Evolutionary conservation across 2,113 vertebrate genomes (phyloP).

Genomic region (Varanus komodoensis): DNA sequence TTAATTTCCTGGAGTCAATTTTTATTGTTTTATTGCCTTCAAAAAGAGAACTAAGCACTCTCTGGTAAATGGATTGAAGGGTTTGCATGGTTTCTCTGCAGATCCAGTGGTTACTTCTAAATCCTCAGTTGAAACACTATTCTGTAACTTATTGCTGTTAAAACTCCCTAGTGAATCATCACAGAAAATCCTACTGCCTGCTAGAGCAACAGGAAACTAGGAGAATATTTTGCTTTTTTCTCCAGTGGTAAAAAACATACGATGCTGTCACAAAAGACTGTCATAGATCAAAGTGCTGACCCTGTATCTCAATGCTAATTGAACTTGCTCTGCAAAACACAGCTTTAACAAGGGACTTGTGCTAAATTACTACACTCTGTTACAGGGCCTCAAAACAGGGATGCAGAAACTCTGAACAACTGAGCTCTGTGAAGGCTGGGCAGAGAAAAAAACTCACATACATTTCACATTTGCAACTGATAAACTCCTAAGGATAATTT

Average conservation of each 20-base stretch:
- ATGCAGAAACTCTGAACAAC: slow-evolving; percentile 19
- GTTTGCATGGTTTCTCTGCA: slow-evolving; percentile 57
- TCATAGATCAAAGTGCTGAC: slow-evolving; percentile 13
- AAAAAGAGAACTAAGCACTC: slow-evolving; percentile 52
- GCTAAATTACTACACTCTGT: slow-evolving; percentile 10
- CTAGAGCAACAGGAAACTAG: slow-evolving; percentile 43
- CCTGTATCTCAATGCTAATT: slow-evolving; percentile 11
- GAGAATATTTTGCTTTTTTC: slow-evolving; percentile 30
- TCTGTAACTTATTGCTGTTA: slow-evolving; percentile 33
- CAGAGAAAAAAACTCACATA: slow-evolving; percentile 8
- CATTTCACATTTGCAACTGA: neutral
- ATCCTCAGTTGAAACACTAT: slow-evolving; percentile 45
- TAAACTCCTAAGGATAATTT: neutral
- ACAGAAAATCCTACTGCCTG: slow-evolving; percentile 35
- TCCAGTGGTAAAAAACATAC: slow-evolving; percentile 19
- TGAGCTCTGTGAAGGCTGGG: neutral
- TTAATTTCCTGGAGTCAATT: slow-evolving; percentile 60
- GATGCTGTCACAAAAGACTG: slow-evolving; percentile 30
- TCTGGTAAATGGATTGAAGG: slow-evolving; percentile 75
- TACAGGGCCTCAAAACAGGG: slow-evolving; percentile 12
- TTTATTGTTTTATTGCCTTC: slow-evolving; percentile 57
- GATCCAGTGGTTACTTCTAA: slow-evolving; percentile 56
- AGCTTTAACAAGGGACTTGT: slow-evolving; percentile 23
- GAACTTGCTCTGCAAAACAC: neutral
- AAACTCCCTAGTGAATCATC: slow-evolving; percentile 49